phyloP scores from a whole-genome alignment of 2,797 vertebrate genomes.

The Delichon dasypus region DNA sequence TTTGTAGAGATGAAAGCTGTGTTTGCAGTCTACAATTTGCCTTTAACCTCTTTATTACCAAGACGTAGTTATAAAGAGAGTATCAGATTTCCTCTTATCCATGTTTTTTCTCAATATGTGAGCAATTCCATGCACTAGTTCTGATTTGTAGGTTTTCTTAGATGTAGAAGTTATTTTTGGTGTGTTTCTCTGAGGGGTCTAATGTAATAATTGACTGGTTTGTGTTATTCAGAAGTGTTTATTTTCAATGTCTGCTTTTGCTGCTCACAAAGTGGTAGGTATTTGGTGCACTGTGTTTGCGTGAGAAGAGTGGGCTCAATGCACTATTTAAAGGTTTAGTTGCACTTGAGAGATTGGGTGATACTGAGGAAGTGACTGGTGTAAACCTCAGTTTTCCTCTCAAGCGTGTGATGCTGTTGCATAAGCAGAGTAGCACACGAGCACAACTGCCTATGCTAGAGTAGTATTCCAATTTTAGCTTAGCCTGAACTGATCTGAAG shows the following conservation, averaged over 20 bases:
- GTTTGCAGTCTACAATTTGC: not conserved
- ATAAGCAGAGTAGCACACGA: not conserved
- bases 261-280: not conserved
- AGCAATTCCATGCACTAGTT: not conserved
- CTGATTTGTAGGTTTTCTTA: constrained; percentile 31
- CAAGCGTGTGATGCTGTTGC: not conserved
- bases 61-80: constrained; percentile 7
- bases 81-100: constrained; percentile 5
- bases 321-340: not conserved
- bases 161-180: not conserved
- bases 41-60: constrained; percentile 47
- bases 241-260: constrained; percentile 35
- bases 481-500: not conserved
- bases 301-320: not conserved
- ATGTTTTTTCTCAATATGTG: not conserved
- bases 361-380: not conserved
- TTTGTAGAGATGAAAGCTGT: constrained; percentile 38
- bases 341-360: not conserved
- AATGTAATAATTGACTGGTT: not conserved
- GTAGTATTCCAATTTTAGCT: not conserved
- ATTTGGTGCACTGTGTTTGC: not conserved
- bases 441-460: not conserved
- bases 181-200: constrained; percentile 4
- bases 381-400: not conserved
- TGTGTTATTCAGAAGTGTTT: not conserved